Evolutionary conservation across 2,797 vertebrate species (phyloP).

Genomic region (Lepus townsendii): DNA sequence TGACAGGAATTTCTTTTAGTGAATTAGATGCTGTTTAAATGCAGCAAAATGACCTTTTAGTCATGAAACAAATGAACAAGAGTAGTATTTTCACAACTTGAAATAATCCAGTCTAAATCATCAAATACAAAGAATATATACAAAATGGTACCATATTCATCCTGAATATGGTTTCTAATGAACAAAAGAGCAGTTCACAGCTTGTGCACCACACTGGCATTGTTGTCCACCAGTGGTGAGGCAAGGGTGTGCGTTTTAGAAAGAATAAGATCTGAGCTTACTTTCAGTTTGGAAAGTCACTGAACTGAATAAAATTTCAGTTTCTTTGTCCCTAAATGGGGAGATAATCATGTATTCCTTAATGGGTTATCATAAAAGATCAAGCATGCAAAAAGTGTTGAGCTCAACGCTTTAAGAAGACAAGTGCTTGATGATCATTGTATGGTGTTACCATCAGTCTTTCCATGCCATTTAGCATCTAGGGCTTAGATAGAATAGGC

Average conservation of each 20-base stretch:
- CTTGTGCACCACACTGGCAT: background rate
- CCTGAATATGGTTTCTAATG: background rate
- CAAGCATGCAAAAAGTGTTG: background rate
- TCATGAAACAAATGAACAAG: constrained; percentile 68
- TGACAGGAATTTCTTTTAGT: constrained; percentile 49
- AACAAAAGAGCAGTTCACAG: background rate
- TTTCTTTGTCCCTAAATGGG: constrained; percentile 33
- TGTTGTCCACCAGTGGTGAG: background rate
- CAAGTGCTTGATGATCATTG: constrained; percentile 30
- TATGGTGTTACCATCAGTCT: background rate
- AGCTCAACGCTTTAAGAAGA: constrained; percentile 18
- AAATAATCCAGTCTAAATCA: constrained; percentile 64
- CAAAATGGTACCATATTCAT: background rate
- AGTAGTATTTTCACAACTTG: constrained; percentile 44
- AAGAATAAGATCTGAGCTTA: background rate
- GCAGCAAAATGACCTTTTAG: constrained; percentile 65
- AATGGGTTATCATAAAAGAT: constrained; percentile 43
- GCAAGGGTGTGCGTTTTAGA: background rate
- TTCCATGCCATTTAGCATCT: background rate
- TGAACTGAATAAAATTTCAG: constrained; percentile 39
- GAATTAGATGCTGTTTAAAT: constrained; percentile 57
- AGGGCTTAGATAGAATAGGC: background rate
- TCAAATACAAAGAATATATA: constrained; percentile 8
- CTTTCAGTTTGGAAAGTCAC: constrained; percentile 36
- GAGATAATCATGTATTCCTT: background rate